phyloP scores from a whole-genome alignment of 1,140 invertebrate genomes.

The Phortica variegata region DNA sequence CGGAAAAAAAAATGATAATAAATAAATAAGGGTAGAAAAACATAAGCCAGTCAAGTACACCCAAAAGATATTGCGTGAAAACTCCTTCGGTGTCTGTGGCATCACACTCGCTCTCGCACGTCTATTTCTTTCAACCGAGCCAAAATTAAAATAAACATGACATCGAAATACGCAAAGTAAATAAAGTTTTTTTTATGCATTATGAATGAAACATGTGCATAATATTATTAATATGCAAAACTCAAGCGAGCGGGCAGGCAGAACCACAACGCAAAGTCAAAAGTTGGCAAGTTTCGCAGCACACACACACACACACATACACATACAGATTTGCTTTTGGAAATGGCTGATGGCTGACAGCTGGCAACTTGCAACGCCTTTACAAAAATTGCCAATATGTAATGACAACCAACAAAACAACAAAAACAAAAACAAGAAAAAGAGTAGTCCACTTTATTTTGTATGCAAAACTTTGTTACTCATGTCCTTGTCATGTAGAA shows the following conservation, averaged over 20 bases:
- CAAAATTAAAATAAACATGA: constrained; percentile 10
- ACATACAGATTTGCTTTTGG: too few relatives aligned
- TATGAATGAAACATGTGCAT: constrained; percentile 54
- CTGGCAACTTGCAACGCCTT: constrained; percentile 9
- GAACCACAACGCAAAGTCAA: not conserved
- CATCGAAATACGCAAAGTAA: not conserved
- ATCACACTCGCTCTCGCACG: too few relatives aligned
- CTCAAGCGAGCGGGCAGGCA: constrained; percentile 11
- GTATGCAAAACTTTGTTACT: too few relatives aligned
- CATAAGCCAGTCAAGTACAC: too few relatives aligned
- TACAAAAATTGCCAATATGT: not conserved
- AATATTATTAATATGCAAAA: constrained; percentile 41
- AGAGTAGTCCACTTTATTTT: too few relatives aligned
- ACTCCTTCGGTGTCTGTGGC: too few relatives aligned
- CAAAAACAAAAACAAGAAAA: too few relatives aligned
- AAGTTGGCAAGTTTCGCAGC: too few relatives aligned
- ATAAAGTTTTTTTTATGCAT: constrained; percentile 2
- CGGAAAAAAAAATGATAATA: constrained; percentile 10
- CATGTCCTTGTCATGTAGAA: too few relatives aligned
- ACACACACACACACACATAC: too few relatives aligned
- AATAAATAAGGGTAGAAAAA: constrained; percentile 12
- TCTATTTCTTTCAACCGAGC: too few relatives aligned
- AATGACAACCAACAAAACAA: not conserved
- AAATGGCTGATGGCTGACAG: not conserved
- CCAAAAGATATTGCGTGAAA: too few relatives aligned